Percentiles rank a stretch among this genome's conserved stretches.
phyloP scores from a whole-genome alignment of 2,888 invertebrate genomes.

The Apomyelois bistriatella region DNA sequence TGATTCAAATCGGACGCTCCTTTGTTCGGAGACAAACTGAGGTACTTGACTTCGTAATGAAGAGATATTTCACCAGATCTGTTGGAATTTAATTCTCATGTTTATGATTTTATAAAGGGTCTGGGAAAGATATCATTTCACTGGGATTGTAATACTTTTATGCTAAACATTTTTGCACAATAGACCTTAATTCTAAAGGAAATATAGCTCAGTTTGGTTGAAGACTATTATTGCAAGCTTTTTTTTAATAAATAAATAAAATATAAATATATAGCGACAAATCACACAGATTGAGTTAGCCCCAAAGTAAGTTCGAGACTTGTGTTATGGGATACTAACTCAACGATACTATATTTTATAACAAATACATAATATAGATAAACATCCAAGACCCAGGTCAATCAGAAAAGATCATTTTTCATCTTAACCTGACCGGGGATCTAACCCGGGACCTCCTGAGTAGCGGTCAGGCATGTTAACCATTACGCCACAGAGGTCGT shows the following conservation, averaged over 20 bases:
- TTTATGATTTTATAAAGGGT: conserved; percentile 6
- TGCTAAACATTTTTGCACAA: background rate
- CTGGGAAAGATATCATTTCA: background rate
- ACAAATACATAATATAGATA: too few species aligned
- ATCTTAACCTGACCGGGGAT: too few species aligned
- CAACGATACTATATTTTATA: too few species aligned
- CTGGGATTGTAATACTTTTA: background rate
- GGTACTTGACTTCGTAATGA: conserved; percentile 3
- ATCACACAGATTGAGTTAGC: too few species aligned
- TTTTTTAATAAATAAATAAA: background rate
- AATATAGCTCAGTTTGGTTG: background rate
- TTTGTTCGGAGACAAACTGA: conserved; percentile 6
- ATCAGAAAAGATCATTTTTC: too few species aligned
- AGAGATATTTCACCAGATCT: conserved; percentile 1
- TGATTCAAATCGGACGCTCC: conserved; percentile 5
- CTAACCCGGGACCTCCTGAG: too few species aligned
- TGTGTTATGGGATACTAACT: too few species aligned
- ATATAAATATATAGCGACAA: too few species aligned
- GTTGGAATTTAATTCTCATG: background rate
- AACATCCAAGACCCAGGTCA: too few species aligned
- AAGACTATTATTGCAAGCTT: background rate
- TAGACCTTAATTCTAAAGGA: background rate
- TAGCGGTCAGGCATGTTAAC: too few species aligned
- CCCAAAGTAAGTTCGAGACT: too few species aligned
- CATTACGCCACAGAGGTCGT: too few species aligned